Evolutionary conservation across 2,888 invertebrate genomes (phyloP), one percentile per base, ranked within the genome.

Genomic region (Stenodema calcarata): DNA sequence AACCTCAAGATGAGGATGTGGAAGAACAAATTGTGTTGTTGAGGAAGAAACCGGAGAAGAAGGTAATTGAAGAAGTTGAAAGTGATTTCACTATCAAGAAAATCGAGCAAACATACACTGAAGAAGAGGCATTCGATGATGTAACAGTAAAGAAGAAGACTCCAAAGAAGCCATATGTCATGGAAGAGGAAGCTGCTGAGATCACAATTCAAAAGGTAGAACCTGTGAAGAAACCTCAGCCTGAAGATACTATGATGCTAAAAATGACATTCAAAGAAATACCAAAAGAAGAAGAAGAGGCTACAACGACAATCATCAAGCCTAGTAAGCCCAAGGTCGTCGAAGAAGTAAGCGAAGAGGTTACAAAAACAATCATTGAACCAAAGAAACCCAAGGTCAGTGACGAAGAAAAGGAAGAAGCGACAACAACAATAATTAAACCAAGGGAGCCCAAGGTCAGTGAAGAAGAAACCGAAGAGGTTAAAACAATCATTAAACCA

Each of bases 121-220:
- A 87, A 89, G 91, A 50, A 90, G 92, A 88, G 90, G 91, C 81
- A 18, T 80, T 44, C 50, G 81, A 86, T 50, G 27, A 69, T n/a
- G 76, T 83, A 23, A 78, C 78, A 14, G 89, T 90, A 62, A 90
- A 90, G 70, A 89, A 89, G 89, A 91, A 88, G 90, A 90, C 89
- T 12, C 91, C 91, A 76, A 90, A 91, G 81, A 89, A 89, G 1
- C 88, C 88, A 16, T 86, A 90, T 12, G 88, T 90, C 35, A 89
- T 89, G 79, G 90, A 91, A 82, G 91, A 91, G 84, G 91, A 91
- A 86, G 90, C 91, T 0, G 91, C 91, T 89, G 90, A 90, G 89
- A 88, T 90, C 42, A 89, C 90, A 0, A 89, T 91, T 12, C 89
- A 90, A 88, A 90, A 90, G 90, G 87, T 90, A 90, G 82, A 86